Base-by-base conservation (phyloP, 2,797 vertebrate species). In the Nyctalus aviator region DNA sequence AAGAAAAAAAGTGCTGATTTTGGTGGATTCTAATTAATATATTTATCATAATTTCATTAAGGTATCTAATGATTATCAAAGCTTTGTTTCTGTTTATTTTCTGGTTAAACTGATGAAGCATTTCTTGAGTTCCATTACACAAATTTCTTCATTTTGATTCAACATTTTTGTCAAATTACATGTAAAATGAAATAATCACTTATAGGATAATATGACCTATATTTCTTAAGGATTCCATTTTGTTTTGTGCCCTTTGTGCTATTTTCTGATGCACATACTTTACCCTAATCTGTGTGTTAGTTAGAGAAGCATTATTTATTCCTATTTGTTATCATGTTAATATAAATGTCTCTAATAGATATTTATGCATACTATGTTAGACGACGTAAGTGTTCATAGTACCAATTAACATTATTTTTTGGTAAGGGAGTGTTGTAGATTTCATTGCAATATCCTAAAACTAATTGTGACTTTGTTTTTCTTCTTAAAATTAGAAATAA, bases 31-130 rank as follows among this genome's bases (percentile, higher is more conserved):
- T 75, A 76, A 20, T 84, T 84, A 48, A 84, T 57, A 2, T 48
- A 66, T 66, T 95, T 79, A 37, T 82, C 50, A 88, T 77, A 84
- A 73, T 95, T 95, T 88, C 23, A 91, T 84, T 84, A 90, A 59
- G 10, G 8, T 81, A 88, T 50, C 32, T 66, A 85, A 2, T 57
- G 41, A 87, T 78, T 79, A 81, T 82, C n/a, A 71, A 90, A 72
- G 35, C 75, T 69, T 95, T 21, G 86, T 55, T 21, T 84, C 48
- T 95, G 41, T 79, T 76, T 37, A 23, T 84, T 92, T 82, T 91
- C 35, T 32, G 30, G 1, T 78, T 95, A 20, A 82, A 78, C n/a
- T 57, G 17, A 37, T 32, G 5, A 81, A 76, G 68, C 5, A 59
- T 32, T n/a, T 78, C 5, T 57, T 88, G 30, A 73, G 75, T 72